Percentiles rank a stretch among this genome's conserved stretches.
Evolutionary conservation across 2,888 invertebrate species (phyloP).

Genomic region (Chirona hameri): DNA sequence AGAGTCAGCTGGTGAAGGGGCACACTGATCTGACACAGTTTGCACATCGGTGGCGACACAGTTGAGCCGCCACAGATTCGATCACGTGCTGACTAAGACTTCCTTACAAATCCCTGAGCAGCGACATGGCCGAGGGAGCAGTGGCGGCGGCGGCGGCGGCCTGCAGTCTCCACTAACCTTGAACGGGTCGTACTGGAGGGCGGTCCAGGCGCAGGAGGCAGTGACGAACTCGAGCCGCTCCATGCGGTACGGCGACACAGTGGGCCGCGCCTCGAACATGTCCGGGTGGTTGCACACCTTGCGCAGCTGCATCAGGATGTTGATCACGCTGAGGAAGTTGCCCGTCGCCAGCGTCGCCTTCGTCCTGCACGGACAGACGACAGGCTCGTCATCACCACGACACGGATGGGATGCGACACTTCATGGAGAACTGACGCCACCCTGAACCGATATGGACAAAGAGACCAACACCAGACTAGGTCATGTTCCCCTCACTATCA

Average conservation of each 20-base stretch:
- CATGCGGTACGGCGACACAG: slow-evolving; percentile 88
- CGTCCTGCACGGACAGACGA: slow-evolving; percentile 60
- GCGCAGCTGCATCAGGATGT: slow-evolving; percentile 92
- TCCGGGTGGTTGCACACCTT: slow-evolving; percentile 99
- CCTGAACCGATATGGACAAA: no score
- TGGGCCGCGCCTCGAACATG: slow-evolving; percentile 93
- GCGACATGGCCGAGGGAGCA: no score
- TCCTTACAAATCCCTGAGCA: no score
- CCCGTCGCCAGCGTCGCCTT: slow-evolving; percentile 88
- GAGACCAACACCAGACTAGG: no score
- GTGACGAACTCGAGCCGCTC: slow-evolving; percentile 65
- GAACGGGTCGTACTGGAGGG: slow-evolving; percentile 68
- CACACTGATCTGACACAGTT: neutral
- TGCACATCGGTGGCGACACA: neutral
- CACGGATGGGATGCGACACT: no score
- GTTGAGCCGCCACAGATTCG: neutral
- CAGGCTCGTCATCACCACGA: no score
- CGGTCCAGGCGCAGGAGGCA: slow-evolving; percentile 67
- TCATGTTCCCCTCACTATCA: no score
- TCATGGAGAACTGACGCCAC: no score
- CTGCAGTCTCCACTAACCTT: slow-evolving; percentile 52
- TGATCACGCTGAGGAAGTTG: slow-evolving; percentile 90
- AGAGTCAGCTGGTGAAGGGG: neutral
- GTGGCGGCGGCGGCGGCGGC: no score
- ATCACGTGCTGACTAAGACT: neutral